phyloP scores from a whole-genome alignment of 2,888 invertebrate species.

The Orthonychiurus folsomi region DNA sequence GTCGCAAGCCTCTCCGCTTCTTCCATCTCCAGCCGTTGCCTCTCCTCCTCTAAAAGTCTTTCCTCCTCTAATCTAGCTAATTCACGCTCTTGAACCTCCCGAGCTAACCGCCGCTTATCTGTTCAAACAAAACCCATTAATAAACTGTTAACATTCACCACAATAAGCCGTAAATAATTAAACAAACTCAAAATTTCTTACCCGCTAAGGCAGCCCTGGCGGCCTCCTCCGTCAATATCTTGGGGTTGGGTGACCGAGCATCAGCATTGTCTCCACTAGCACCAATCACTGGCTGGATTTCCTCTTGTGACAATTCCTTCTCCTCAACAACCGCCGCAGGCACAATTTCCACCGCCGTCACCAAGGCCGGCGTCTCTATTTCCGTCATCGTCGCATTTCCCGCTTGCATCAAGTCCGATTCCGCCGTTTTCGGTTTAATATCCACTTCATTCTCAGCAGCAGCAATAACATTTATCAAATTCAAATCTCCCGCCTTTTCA shows the following conservation, averaged over 20 bases:
- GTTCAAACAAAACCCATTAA: too few species aligned
- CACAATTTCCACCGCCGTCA: not conserved
- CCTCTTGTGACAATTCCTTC: not conserved
- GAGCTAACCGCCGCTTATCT: constrained; percentile 74
- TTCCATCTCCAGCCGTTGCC: constrained; percentile 66
- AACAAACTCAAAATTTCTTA: too few species aligned
- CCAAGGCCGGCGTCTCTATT: too few species aligned
- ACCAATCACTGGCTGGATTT: not conserved
- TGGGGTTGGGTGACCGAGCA: constrained; percentile 12
- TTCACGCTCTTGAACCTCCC: constrained; percentile 84
- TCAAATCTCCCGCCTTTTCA: constrained; percentile 13
- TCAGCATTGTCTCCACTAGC: constrained; percentile 10
- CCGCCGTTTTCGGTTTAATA: not conserved
- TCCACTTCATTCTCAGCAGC: not conserved
- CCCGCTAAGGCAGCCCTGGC: constrained; percentile 87
- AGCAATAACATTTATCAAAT: not conserved
- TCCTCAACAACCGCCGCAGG: not conserved
- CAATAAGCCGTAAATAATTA: too few species aligned
- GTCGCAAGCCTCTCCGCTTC: constrained; percentile 56
- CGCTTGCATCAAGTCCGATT: not conserved
- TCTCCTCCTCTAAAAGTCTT: constrained; percentile 71
- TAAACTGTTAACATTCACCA: too few species aligned
- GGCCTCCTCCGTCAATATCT: constrained; percentile 70
- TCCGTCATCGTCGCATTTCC: too few species aligned
- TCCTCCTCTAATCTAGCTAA: constrained; percentile 75